Conservation (phyloP, 2,113 vertebrate species). For the Psittacara wagleri region DNA sequence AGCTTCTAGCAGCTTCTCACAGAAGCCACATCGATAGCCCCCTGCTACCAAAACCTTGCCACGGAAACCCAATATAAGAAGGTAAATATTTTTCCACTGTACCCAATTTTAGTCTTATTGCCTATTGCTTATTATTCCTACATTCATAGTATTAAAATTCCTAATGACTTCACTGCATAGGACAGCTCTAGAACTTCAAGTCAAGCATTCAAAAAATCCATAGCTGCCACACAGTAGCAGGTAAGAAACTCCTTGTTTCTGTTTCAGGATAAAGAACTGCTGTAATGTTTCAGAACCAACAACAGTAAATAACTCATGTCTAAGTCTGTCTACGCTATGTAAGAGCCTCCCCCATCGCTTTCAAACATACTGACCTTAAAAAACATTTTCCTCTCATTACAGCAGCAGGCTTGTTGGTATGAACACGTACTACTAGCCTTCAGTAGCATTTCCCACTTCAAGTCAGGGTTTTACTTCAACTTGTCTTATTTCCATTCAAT, state of each 20-base stretch:
- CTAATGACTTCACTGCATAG: neutral
- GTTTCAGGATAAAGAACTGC: neutral
- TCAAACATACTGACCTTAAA: neutral
- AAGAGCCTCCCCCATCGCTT: neutral
- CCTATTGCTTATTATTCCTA: neutral
- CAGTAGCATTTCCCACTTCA: neutral
- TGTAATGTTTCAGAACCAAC: neutral
- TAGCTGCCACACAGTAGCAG: neutral
- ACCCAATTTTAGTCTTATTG: neutral
- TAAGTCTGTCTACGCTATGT: neutral
- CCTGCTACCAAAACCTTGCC: neutral
- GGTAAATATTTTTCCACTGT: neutral
- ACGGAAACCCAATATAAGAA: neutral
- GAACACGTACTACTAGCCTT: neutral
- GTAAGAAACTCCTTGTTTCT: neutral
- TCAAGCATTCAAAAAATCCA: neutral
- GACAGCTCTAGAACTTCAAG: neutral
- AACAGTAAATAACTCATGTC: neutral
- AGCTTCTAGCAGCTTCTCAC: neutral
- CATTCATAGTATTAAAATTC: neutral
- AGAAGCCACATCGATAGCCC: neutral
- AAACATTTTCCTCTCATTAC: neutral
- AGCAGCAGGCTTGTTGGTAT: neutral
- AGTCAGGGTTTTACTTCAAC: neutral
- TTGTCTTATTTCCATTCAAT: neutral